A percentile compares a stretch with the other conserved stretches of the same genome.
These are phyloP conservation scores for Tridacna gigas DNA, from an alignment of 2,888 invertebrate genomes.

Conservation along the genomic window DNA sequence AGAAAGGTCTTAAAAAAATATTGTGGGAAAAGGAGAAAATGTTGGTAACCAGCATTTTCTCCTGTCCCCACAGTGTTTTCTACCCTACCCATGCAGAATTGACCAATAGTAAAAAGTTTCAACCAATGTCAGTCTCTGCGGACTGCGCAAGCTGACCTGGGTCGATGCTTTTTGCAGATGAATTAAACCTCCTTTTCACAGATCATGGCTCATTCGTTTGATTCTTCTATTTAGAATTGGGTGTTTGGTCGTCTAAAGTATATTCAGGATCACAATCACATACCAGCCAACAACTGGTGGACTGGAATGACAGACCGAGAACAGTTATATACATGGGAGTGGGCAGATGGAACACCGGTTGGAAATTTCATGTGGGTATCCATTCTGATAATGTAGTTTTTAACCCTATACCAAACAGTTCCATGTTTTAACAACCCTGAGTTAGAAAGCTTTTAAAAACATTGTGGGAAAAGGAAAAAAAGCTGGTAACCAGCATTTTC, in stretches of 20 bases:
- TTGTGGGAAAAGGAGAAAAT: too few relatives aligned
- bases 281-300: slow-evolving; percentile 48
- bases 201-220: not conserved
- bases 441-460: not conserved
- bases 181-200: not conserved
- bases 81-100: too few relatives aligned
- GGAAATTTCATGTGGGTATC: slow-evolving; percentile 20
- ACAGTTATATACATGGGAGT: slow-evolving; percentile 48
- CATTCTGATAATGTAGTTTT: not conserved
- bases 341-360: slow-evolving; percentile 54
- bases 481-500: not conserved
- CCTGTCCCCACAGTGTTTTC: too few relatives aligned
- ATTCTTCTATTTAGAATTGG: slow-evolving; percentile 7
- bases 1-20: too few relatives aligned
- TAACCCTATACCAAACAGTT: too few relatives aligned
- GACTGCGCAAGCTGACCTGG: not conserved
- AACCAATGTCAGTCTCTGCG: too few relatives aligned
- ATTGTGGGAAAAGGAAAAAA: not conserved
- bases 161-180: not conserved
- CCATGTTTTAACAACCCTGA: too few relatives aligned
- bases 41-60: too few relatives aligned
- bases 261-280: slow-evolving; percentile 11
- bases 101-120: too few relatives aligned
- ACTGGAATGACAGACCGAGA: slow-evolving; percentile 64
- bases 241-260: slow-evolving; percentile 1